Evolutionary conservation across 2,797 vertebrate species (phyloP).

Genomic region (Vespertilio murinus): DNA sequence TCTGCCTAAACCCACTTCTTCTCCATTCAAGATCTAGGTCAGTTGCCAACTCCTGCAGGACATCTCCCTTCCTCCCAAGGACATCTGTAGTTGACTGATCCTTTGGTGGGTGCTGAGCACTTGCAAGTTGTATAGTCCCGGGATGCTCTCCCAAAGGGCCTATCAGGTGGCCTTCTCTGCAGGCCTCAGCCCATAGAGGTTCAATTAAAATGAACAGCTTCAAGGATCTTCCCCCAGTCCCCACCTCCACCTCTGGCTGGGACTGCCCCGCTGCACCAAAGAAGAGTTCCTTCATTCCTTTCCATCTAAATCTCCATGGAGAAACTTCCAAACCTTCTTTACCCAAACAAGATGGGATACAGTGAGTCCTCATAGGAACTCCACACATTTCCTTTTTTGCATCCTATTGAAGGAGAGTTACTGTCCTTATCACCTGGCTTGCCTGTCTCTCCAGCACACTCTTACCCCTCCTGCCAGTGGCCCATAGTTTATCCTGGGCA

Average conservation of each 20-base stretch:
- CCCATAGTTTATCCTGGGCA: neutral
- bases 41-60: neutral
- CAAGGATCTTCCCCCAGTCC: neutral
- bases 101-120: neutral
- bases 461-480: conserved; percentile 68
- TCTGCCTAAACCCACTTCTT: neutral
- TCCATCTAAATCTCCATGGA: neutral
- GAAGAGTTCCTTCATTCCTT: neutral
- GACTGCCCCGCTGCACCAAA: neutral
- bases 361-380: neutral
- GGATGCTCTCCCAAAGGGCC: neutral
- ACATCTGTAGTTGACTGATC: neutral
- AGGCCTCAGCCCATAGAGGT: neutral
- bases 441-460: neutral
- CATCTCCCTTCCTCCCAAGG: neutral
- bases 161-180: neutral
- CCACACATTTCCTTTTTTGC: neutral
- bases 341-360: neutral
- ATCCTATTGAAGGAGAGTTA: neutral
- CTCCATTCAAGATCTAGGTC: neutral
- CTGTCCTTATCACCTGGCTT: neutral
- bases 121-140: neutral
- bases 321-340: neutral
- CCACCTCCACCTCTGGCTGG: neutral
- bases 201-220: neutral